Percentiles rank a stretch among this genome's conserved stretches.
Conservation (phyloP, 2,113 vertebrate species). For the Pteronura brasiliensis region DNA sequence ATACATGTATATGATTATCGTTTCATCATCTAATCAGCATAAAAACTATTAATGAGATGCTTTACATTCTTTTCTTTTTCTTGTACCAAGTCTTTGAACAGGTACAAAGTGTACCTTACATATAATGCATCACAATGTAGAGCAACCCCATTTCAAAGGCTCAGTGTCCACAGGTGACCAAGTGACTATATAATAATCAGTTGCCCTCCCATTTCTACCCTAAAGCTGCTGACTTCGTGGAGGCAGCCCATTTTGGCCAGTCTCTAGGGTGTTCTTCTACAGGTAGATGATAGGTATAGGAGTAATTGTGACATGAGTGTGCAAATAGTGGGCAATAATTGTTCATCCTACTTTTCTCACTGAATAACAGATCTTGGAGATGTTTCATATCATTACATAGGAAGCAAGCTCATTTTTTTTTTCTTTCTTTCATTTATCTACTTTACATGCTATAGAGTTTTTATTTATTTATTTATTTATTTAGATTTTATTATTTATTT, state of each 20-base stretch:
- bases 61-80: background rate
- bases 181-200: too few species aligned
- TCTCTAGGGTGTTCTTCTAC: background rate
- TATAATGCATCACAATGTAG: background rate
- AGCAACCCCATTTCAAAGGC: background rate
- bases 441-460: background rate
- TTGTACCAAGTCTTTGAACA: background rate
- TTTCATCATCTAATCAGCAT: background rate
- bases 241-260: background rate
- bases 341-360: background rate
- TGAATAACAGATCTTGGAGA: background rate
- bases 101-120: background rate
- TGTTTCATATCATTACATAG: background rate
- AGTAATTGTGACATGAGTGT: background rate
- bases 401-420: background rate
- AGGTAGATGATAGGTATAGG: background rate
- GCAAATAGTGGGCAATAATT: background rate
- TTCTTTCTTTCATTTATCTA: background rate
- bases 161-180: background rate
- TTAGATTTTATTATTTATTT: too few species aligned
- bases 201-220: background rate
- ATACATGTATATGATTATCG: background rate
- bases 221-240: background rate
- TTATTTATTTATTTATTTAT: too few species aligned
- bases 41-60: background rate